Conservation (phyloP, 1,140 invertebrate genomes). For the Diploscapter pachys region DNA sequence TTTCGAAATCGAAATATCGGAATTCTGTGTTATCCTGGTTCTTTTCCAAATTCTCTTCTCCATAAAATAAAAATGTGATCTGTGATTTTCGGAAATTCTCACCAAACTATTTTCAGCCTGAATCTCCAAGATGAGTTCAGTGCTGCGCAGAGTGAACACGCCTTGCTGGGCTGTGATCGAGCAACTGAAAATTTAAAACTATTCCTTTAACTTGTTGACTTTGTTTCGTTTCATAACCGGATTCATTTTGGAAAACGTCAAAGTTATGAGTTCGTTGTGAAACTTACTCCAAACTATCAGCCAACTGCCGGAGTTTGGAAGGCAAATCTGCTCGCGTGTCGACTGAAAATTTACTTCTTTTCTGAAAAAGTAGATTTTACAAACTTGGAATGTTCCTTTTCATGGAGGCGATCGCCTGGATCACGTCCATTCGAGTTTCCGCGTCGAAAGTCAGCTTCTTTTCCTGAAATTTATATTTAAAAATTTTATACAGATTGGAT, state of each 20-base stretch:
- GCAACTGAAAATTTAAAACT: constrained; percentile 7
- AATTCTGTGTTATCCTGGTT: no score
- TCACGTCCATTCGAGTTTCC: constrained; percentile 13
- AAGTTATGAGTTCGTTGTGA: background rate
- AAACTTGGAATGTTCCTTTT: constrained; percentile 9
- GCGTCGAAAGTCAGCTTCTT: constrained; percentile 5
- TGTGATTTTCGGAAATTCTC: background rate
- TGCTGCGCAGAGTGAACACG: background rate
- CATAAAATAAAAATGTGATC: no score
- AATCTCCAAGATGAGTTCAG: constrained; percentile 5
- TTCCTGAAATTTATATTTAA: background rate
- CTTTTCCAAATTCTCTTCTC: no score
- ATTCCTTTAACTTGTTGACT: background rate
- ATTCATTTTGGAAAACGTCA: no score
- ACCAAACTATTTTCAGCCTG: background rate
- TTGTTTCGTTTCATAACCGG: background rate
- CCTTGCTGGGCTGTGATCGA: constrained; percentile 4
- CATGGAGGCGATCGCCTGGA: constrained; percentile 10
- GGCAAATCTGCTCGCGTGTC: background rate
- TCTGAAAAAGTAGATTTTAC: constrained; percentile 10
- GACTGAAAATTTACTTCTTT: constrained; percentile 1
- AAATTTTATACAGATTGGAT: background rate
- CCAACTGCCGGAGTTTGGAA: background rate
- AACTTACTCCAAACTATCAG: constrained; percentile 12
- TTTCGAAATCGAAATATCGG: no score